Conservation (phyloP, 2,113 vertebrate species). For the Gasterosteus nipponicus region DNA sequence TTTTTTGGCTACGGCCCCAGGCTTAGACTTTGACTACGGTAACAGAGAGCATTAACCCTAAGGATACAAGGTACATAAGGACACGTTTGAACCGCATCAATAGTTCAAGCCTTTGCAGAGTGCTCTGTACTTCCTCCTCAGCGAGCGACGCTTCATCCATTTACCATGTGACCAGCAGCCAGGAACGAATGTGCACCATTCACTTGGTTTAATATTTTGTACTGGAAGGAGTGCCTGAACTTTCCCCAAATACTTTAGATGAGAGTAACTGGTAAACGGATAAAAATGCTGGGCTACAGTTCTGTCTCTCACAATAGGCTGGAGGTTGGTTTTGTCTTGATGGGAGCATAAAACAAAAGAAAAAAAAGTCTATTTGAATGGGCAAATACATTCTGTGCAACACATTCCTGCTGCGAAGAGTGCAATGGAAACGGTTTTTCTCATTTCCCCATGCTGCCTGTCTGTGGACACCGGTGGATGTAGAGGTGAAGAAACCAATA, state of each 20-base stretch:
- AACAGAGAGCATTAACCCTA: neutral
- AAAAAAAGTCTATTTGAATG: too few species aligned
- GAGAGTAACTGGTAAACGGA: neutral
- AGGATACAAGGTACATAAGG: neutral
- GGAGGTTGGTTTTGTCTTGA: neutral
- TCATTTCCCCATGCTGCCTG: slow-evolving; percentile 21
- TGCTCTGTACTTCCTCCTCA: too few species aligned
- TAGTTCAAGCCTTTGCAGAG: neutral
- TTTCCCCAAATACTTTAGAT: neutral
- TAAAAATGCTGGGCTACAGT: slow-evolving; percentile 6
- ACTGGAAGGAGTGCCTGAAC: neutral
- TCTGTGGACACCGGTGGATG: slow-evolving; percentile 1
- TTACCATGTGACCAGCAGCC: neutral
- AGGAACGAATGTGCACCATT: neutral
- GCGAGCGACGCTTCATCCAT: neutral
- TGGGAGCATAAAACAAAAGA: neutral
- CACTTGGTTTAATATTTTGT: neutral
- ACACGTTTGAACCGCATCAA: neutral
- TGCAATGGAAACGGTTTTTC: neutral
- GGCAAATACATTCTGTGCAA: neutral
- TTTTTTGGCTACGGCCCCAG: neutral
- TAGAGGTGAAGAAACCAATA: neutral
- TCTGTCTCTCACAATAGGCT: slow-evolving; percentile 12
- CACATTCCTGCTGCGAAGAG: neutral
- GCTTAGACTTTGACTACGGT: neutral